Evolutionary conservation across 2,113 vertebrate species (phyloP), one percentile per base, ranked within the genome.

Genomic region (Centrocercus urophasianus): DNA sequence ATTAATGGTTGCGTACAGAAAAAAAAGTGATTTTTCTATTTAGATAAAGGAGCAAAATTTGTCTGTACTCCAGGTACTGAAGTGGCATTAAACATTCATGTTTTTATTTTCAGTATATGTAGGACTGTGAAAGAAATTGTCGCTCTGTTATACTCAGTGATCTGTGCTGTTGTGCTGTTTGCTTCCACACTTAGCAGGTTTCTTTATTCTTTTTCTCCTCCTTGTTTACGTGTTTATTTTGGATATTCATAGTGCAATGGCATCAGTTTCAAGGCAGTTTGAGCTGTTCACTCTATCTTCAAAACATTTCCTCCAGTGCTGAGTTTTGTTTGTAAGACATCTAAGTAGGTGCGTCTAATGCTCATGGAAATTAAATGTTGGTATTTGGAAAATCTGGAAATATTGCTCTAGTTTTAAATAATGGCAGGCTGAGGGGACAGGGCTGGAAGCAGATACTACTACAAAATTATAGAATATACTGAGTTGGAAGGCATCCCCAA

Each of bases 11-110:
- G 57, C 72, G 40, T 20, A 27, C 21, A 72, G 27, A 52, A 36
- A 88, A 93, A 76, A 89, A 88, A 3, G 76, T 88, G 86, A 2
- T 81, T 45, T 90, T 89, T 91, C 45, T 93, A 36, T 87, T 95
- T 93, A 74, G 24, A 24, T 86, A 54, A 95, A 57, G 25, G 30
- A 78, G 9, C 40, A 95, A 74, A 61, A 65, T 54, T 86, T 85
- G 60, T 93, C 93, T 91, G 72, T 28, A 4, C 18, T 93, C 73
- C 70, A 91, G 57, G 61, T 83, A 61, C 57, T 12, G 2, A 0
- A 0, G 21, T 6, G 54, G 24, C 34, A 20, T 40, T 40, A 57
- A 32, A 2, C 19, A 30, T 66, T 73, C 42, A 20, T 70, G 6
- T 9, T 32, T 83, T 64, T 74, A 42, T 78, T 81, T 81, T 24